These are phyloP conservation scores for Charadrius vociferus DNA, from an alignment of 2,113 vertebrate species.

Conservation along the genomic window DNA sequence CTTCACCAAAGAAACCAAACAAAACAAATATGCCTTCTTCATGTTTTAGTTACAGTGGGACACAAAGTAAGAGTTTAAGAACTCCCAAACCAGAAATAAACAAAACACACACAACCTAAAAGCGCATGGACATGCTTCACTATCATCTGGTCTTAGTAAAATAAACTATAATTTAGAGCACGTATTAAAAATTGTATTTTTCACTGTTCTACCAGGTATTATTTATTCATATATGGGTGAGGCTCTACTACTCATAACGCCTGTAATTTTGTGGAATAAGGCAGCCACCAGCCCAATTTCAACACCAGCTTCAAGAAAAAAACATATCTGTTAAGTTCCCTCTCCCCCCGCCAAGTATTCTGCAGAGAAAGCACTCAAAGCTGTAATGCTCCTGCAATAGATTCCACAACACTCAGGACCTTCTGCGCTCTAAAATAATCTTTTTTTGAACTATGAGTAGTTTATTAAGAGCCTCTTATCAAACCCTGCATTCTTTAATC, in stretches of 20 bases:
- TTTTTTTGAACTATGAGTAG: neutral
- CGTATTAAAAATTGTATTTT: neutral
- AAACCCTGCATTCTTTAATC: neutral
- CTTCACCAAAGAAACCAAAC: slow-evolving; percentile 49
- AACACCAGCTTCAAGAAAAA: neutral
- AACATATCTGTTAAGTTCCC: neutral
- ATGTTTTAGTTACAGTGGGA: neutral
- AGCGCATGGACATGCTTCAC: neutral
- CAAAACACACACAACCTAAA: neutral
- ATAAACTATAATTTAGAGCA: neutral
- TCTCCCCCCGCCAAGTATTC: neutral
- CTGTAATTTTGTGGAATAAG: neutral
- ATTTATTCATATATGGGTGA: neutral
- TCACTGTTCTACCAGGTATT: neutral
- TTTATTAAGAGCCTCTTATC: neutral
- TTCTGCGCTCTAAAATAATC: neutral
- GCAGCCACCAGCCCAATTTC: neutral
- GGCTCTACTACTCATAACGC: neutral
- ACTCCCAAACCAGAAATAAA: neutral
- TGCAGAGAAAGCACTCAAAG: neutral
- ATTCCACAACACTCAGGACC: neutral
- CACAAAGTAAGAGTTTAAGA: neutral
- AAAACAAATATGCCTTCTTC: neutral
- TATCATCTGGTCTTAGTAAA: neutral
- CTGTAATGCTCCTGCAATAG: neutral